Evolutionary conservation across 2,888 invertebrate genomes (phyloP).

Genomic region (Drosophila vallismaia): DNA sequence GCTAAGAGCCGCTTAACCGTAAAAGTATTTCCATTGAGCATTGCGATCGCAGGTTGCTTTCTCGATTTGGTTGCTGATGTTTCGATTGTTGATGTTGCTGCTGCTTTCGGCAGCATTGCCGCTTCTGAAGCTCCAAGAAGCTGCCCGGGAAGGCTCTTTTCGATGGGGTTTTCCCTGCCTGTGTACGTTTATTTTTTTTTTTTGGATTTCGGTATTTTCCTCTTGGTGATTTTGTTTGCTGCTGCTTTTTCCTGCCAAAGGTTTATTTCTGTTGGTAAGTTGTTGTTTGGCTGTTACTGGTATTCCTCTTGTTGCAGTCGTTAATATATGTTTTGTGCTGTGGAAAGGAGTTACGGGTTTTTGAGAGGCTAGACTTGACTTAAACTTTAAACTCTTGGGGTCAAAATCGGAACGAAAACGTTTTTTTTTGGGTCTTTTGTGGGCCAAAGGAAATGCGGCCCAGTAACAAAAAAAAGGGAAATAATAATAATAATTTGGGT

Average conservation of each 20-base stretch:
- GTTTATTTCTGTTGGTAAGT: constrained; percentile 13
- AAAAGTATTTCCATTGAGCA: constrained; percentile 65
- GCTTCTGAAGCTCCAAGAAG: constrained; percentile 40
- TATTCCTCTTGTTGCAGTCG: constrained; percentile 35
- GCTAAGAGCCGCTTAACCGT: constrained; percentile 80
- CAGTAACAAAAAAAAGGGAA: constrained; percentile 47
- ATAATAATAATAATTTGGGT: constrained; percentile 53
- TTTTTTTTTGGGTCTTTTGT: constrained; percentile 37
- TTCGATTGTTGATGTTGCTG: constrained; percentile 33
- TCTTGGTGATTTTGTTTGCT: constrained; percentile 6
- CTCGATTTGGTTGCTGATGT: constrained; percentile 60
- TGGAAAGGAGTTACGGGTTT: constrained; percentile 37
- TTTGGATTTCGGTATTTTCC: constrained; percentile 8
- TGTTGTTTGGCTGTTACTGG: constrained; percentile 9
- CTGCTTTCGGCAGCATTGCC: constrained; percentile 40
- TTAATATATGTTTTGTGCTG: constrained; percentile 34
- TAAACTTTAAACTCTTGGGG: constrained; percentile 70
- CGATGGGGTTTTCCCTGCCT: constrained; percentile 29
- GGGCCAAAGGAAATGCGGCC: constrained; percentile 50
- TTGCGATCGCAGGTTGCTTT: constrained; percentile 75
- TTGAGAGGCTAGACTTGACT: constrained; percentile 31
- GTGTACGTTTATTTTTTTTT: constrained; percentile 25
- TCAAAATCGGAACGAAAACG: constrained; percentile 69
- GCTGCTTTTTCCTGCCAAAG: constrained; percentile 14
- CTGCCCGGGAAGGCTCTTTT: constrained; percentile 35